Evolutionary conservation across 1,140 invertebrate species (phyloP), one percentile per base, ranked within the genome.

Genomic region (Drosophila subpulchrella): DNA sequence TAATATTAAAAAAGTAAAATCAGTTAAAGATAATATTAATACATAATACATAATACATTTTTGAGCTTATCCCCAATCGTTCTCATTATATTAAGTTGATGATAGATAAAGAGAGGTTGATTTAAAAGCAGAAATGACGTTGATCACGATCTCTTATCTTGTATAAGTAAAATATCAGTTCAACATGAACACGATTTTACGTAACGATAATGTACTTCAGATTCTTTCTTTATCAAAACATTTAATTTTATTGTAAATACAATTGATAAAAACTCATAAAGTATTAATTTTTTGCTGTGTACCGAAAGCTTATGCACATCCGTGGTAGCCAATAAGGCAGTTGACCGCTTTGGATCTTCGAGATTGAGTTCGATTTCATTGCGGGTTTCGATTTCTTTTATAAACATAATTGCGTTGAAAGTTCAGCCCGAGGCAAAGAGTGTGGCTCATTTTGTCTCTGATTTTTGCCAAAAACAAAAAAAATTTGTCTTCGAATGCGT

Each of bases 381-480:
- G 50, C 56, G 47, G 41, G 53, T 70, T 81, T 70, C 47, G 68
- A 78, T 84, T 85, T 85, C 78, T 67, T 67, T 78, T 67, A n/a
- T 30, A 24, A 57, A 62, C 41, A 67, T 75, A 72, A 85, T 77
- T 81, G 67, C 61, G 55, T 60, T 71, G 82, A 85, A 85, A 81
- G 75, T 86, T 75, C 48, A 57, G 78, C 68, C 57, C 24, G 30
- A 42, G 60, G 63, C 51, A 50, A 15, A 38, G 39, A 20, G 20
- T 41, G 42, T 53, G 20, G 42, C 15, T 48, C 5, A 1, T 38
- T 50, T 24, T 12, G 47, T 10, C 48, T 48, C 44, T 84, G 60
- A 63, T 76, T 72, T 66, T 59, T 13, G 11, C 6, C 5, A 27
- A 47, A 27, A 66, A 55, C 50, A 12, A 70, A 50, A 72, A 66